Evolutionary conservation across 2,113 vertebrate genomes (phyloP), one percentile per base, ranked within the genome.

Genomic region (Nicator chloris): DNA sequence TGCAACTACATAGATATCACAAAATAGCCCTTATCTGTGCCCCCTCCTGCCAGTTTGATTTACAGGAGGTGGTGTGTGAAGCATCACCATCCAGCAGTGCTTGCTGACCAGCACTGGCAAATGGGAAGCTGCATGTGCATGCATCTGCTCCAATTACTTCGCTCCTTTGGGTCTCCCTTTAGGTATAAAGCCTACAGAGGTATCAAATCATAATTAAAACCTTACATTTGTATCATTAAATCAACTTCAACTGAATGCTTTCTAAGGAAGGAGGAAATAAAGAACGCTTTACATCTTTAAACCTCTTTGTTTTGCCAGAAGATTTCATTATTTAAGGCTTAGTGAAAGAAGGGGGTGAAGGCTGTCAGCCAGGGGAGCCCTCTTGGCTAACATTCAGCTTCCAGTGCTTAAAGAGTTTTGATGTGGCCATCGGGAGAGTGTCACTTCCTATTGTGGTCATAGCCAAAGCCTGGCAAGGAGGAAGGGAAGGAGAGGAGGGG

Each of bases 321-420:
- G 70, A 86, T 94, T 94, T 88, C 31, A 53, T 95, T 92, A 94
- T 75, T 89, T 82, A 75, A 56, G 50, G 31, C 63, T 75, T 57
- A 79, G 50, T 56, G 88, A 86, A 64, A 73, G 80, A 76, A 83
- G 23, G 26, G 37, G 30, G 27, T n/a, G 56, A 91, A 86, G 42
- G 15, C 54, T 81, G 69, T 61, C 61, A 73, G 85, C 61, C 17
- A 69, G 69, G 51, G 35, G 16, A 86, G 27, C 76, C 37, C 45
- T 68, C 49, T 51, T 31, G 15, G 73, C 57, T 71, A 53, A 50
- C 5, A 2, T 65, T 76, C 61, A 60, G 49, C 73, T 92, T 86
- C 60, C 92, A 76, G 30, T 42, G 42, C 61, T 65, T 95, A 22
- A 86, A 90, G 88, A 83, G 73, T 61, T 71, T 56, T 45, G 86